Conservation (phyloP, 2,113 vertebrate species). For the Chaetorhynchus papuensis region DNA sequence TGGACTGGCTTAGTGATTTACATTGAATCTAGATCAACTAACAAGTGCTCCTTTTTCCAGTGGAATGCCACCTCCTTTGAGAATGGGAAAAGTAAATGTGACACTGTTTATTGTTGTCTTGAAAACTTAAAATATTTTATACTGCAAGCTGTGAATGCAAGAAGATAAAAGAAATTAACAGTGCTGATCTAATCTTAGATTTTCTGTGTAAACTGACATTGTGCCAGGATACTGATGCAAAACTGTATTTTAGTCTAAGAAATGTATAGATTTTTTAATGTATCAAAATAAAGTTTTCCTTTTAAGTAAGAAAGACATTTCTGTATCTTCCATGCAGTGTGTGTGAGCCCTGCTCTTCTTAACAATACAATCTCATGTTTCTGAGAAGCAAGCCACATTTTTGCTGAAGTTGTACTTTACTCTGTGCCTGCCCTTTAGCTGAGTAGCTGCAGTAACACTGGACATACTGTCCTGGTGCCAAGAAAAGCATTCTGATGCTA, state of each 20-base stretch:
- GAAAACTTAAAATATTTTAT: constrained; percentile 70
- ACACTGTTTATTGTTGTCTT: constrained; percentile 52
- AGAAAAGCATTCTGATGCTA: background rate
- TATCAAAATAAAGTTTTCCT: constrained; percentile 77
- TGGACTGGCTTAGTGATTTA: constrained; percentile 66
- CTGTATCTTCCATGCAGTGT: constrained; percentile 7
- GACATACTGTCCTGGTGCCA: background rate
- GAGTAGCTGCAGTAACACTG: background rate
- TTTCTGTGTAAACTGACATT: constrained; percentile 76
- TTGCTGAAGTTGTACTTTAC: background rate
- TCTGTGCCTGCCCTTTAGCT: background rate
- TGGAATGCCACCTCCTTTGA: constrained; percentile 69
- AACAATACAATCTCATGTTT: background rate
- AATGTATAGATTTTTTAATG: constrained; percentile 82
- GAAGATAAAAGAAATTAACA: constrained; percentile 63
- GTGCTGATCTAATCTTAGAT: constrained; percentile 75
- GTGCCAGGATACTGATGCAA: constrained; percentile 80
- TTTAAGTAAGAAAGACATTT: constrained; percentile 66
- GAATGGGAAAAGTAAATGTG: constrained; percentile 65
- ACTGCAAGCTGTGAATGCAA: constrained; percentile 69
- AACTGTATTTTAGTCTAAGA: constrained; percentile 83
- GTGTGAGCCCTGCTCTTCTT: background rate
- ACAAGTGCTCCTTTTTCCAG: constrained; percentile 66
- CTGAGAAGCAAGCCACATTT: background rate
- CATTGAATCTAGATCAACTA: constrained; percentile 63